These are phyloP conservation scores for Yasuhikotakia modesta DNA, from an alignment of 2,797 vertebrate genomes.

Conservation along the genomic window DNA sequence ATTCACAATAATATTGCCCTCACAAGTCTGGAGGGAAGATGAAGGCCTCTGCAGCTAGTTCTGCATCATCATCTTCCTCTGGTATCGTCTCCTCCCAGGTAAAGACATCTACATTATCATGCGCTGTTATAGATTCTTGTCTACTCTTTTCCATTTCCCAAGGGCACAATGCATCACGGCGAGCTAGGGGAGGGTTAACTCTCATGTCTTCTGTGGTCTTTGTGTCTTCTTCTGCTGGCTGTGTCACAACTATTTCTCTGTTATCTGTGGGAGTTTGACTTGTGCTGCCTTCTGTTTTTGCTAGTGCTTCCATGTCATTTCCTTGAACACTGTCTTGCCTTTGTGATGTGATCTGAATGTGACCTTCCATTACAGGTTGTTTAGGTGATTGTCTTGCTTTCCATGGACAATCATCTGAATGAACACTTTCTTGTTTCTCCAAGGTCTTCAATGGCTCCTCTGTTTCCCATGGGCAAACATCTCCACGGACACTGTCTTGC, in stretches of 20 bases:
- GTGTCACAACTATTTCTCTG: constrained; percentile 10
- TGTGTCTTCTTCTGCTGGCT: constrained; percentile 29
- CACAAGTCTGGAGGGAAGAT: constrained; percentile 77
- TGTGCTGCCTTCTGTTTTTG: not conserved
- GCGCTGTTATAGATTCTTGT: constrained; percentile 60
- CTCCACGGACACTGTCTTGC: constrained; percentile 34
- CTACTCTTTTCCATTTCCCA: constrained; percentile 71
- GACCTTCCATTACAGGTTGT: not conserved
- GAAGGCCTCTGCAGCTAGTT: constrained; percentile 78
- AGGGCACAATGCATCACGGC: constrained; percentile 74
- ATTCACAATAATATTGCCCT: constrained; percentile 8
- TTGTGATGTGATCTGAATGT: not conserved
- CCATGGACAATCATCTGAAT: not conserved
- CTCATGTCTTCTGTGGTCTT: constrained; percentile 60
- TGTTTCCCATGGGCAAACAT: constrained; percentile 51
- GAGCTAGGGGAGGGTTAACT: constrained; percentile 66
- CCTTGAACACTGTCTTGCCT: not conserved
- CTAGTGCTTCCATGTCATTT: constrained; percentile 31
- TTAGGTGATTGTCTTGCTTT: constrained; percentile 47
- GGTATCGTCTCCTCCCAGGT: constrained; percentile 80
- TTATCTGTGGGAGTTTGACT: constrained; percentile 25
- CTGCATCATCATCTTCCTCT: constrained; percentile 76
- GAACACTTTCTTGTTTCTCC: not conserved
- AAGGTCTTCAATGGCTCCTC: not conserved
- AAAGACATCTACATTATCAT: constrained; percentile 71